Evolutionary conservation across 1,140 invertebrate genomes (phyloP).

Genomic region (Ladona fulva): DNA sequence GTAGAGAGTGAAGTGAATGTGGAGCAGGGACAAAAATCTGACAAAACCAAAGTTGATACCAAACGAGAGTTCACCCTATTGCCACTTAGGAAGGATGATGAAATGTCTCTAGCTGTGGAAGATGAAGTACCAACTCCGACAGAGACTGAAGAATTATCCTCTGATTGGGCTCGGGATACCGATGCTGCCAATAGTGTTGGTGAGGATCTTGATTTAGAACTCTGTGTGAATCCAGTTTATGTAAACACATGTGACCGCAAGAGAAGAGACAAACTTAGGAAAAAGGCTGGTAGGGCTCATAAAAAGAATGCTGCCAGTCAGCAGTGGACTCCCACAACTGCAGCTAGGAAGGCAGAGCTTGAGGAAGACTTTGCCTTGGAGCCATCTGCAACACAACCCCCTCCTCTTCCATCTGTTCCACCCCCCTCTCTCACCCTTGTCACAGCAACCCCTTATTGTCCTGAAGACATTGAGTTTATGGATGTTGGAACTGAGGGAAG

Average conservation of each 20-base stretch:
- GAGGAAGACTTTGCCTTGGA: background rate
- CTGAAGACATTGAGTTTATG: conserved; percentile 30
- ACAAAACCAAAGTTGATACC: background rate
- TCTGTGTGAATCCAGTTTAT: conserved; percentile 46
- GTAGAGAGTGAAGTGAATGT: background rate
- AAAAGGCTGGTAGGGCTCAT: conserved; percentile 7
- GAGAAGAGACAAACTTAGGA: conserved; percentile 7
- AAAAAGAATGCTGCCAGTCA: conserved; percentile 29
- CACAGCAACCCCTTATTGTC: conserved; percentile 19
- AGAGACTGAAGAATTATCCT: conserved; percentile 72
- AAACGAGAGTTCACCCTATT: background rate
- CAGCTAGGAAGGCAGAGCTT: conserved; percentile 27
- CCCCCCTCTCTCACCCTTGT: background rate
- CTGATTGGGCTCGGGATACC: conserved; percentile 73
- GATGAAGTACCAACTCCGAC: conserved; percentile 36
- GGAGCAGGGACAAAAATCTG: background rate
- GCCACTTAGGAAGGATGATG: background rate
- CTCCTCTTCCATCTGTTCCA: background rate
- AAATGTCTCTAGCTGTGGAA: background rate
- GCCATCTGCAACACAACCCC: background rate
- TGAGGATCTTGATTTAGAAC: conserved; percentile 59
- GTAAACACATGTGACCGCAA: conserved; percentile 38
- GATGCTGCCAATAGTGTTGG: conserved; percentile 45
- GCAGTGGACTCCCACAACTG: conserved; percentile 27
- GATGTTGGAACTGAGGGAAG: conserved; percentile 25